phyloP scores from a whole-genome alignment of 2,888 invertebrate genomes.

The Heliconius ismenius region DNA sequence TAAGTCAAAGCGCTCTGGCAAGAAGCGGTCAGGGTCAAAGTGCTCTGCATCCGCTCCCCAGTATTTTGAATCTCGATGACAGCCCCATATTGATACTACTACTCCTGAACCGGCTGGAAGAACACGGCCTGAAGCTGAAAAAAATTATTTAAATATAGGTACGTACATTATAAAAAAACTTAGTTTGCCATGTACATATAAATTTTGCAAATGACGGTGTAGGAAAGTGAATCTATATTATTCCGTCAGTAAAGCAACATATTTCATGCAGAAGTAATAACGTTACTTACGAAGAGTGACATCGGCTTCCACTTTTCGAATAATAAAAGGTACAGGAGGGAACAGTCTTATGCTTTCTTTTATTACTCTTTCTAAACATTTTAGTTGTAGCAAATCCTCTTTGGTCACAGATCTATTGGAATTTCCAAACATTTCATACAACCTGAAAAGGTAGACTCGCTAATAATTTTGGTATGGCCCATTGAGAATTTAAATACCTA shows the following conservation, averaged over 20 bases:
- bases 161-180: no score
- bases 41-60: constrained; percentile 83
- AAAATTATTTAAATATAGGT: background rate
- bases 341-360: constrained; percentile 70
- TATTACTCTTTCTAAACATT: constrained; percentile 68
- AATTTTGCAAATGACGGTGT: background rate
- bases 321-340: constrained; percentile 72
- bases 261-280: background rate
- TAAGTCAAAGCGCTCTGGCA: constrained; percentile 75
- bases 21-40: constrained; percentile 84
- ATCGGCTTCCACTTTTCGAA: constrained; percentile 68
- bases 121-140: constrained; percentile 63
- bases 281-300: constrained; percentile 67
- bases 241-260: background rate
- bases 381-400: constrained; percentile 63
- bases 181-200: no score
- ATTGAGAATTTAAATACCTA: background rate
- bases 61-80: constrained; percentile 79
- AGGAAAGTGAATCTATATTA: background rate
- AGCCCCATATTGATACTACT: constrained; percentile 74
- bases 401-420: constrained; percentile 63
- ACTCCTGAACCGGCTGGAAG: constrained; percentile 75
- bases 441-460: constrained; percentile 50
- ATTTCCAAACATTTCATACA: constrained; percentile 64
- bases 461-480: background rate